These are phyloP conservation scores for Drosophila littoralis DNA, from an alignment of 1,140 invertebrate species.

Conservation along the genomic window DNA sequence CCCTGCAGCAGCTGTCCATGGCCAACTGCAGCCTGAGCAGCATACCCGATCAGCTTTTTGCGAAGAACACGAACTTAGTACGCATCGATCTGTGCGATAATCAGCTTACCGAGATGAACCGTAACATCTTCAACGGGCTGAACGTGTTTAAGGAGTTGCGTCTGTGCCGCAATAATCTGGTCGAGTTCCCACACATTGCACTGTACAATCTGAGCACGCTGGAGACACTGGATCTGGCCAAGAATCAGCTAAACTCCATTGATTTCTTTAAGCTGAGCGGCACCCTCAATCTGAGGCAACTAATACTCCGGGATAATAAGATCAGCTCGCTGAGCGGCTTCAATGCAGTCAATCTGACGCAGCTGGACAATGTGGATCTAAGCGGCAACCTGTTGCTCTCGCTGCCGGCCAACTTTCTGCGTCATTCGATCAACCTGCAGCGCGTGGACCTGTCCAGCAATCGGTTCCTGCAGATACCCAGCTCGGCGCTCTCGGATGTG, in stretches of 20 bases:
- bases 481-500: constrained; percentile 90
- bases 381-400: constrained; percentile 90
- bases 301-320: constrained; percentile 91
- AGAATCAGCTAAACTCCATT: constrained; percentile 89
- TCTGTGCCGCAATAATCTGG: constrained; percentile 89
- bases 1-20: constrained; percentile 89
- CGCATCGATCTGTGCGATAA: constrained; percentile 90
- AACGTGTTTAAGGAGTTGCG: constrained; percentile 91
- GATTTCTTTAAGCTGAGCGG: constrained; percentile 91
- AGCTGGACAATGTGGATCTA: constrained; percentile 89
- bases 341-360: constrained; percentile 89
- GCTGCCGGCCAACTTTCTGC: constrained; percentile 93
- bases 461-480: constrained; percentile 92
- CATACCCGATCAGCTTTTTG: constrained; percentile 89
- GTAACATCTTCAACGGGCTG: constrained; percentile 88
- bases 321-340: constrained; percentile 92
- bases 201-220: constrained; percentile 90
- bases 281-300: constrained; percentile 88
- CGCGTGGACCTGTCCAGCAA: constrained; percentile 92
- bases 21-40: constrained; percentile 88
- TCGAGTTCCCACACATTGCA: constrained; percentile 90
- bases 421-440: constrained; percentile 88
- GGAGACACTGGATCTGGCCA: constrained; percentile 89
- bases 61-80: constrained; percentile 90
- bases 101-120: constrained; percentile 87